These are phyloP conservation scores for Hypotaenidia okinawae DNA, from an alignment of 2,797 vertebrate species.

Conservation along the genomic window DNA sequence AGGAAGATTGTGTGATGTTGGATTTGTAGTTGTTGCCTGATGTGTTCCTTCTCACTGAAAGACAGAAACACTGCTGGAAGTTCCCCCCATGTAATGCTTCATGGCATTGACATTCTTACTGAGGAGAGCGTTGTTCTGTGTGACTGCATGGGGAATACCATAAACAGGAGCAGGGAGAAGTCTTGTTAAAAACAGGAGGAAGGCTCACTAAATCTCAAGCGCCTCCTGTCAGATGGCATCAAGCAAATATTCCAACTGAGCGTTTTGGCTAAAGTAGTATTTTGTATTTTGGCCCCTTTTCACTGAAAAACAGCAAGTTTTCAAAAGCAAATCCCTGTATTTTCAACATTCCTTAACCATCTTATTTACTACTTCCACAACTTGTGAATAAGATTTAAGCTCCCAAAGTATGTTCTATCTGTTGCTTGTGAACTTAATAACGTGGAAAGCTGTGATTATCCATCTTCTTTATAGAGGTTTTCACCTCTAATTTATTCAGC, in stretches of 20 bases:
- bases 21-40: background rate
- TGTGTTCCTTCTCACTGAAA: background rate
- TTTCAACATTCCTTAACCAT: background rate
- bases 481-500: conserved; percentile 28
- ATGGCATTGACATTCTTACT: background rate
- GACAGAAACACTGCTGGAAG: rapidly evolving
- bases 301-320: background rate
- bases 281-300: background rate
- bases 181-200: background rate
- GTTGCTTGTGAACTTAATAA: background rate
- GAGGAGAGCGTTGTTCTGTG: background rate
- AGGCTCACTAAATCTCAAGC: background rate
- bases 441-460: conserved; percentile 3
- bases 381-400: background rate
- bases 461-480: conserved; percentile 29
- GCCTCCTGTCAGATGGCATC: background rate
- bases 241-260: background rate
- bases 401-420: background rate
- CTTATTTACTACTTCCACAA: background rate
- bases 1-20: background rate
- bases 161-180: background rate
- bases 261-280: background rate
- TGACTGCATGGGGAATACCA: no score
- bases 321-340: background rate
- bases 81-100: background rate